Conservation (phyloP, 1,140 invertebrate genomes). For the Drosophila bocki region DNA sequence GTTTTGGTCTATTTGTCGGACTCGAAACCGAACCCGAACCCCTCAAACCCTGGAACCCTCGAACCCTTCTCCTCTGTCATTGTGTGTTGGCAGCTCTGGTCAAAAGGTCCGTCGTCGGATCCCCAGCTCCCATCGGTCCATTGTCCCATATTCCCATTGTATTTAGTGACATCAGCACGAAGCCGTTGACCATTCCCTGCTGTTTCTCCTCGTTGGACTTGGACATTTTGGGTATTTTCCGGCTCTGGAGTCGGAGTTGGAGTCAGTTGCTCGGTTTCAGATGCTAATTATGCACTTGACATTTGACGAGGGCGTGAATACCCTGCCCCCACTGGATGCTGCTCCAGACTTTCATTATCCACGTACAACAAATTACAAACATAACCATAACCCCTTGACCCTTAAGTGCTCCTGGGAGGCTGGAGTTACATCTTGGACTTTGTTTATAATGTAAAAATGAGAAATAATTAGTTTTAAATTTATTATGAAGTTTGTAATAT, state of each 20-base stretch:
- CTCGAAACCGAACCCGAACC: conserved; percentile 5
- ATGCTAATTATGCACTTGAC: conserved; percentile 79
- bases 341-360: conserved; percentile 39
- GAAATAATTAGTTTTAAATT: background rate
- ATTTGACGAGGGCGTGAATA: conserved; percentile 62
- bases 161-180: conserved; percentile 47
- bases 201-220: conserved; percentile 26
- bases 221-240: conserved; percentile 43
- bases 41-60: background rate
- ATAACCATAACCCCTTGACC: conserved; percentile 42
- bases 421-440: background rate
- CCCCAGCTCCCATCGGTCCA: conserved; percentile 42
- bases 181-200: conserved; percentile 22
- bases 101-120: conserved; percentile 51
- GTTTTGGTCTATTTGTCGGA: conserved; percentile 53
- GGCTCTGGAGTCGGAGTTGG: conserved; percentile 23
- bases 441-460: background rate
- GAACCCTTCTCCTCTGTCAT: conserved; percentile 7
- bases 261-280: conserved; percentile 47
- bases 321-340: background rate
- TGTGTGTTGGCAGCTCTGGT: conserved; percentile 37
- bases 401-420: conserved; percentile 16
- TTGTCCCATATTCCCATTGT: conserved; percentile 56
- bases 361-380: conserved; percentile 48
- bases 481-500: background rate